A percentile compares a stretch with the other conserved stretches of the same genome.
phyloP scores from a whole-genome alignment of 1,140 invertebrate species.

The Chlorops oryzae region DNA sequence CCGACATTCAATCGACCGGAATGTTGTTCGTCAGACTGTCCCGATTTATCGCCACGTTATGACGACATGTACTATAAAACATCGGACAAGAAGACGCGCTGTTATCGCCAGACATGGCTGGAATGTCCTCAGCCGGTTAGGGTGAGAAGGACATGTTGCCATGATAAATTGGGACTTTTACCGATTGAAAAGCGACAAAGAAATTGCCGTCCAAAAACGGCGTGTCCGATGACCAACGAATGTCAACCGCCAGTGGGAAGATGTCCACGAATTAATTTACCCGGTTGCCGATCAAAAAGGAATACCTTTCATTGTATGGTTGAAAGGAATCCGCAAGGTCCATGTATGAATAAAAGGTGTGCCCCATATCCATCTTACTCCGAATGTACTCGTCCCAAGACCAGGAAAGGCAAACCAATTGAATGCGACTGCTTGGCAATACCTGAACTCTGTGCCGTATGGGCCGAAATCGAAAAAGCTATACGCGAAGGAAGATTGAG shows the following conservation, averaged over 20 bases:
- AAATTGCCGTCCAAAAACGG: not conserved
- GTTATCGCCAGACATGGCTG: constrained; percentile 42
- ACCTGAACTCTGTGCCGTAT: not conserved
- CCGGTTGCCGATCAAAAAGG: not conserved
- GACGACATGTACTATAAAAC: constrained; percentile 40
- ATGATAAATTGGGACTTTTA: constrained; percentile 11
- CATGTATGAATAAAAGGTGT: constrained; percentile 7
- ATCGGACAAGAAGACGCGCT: constrained; percentile 34
- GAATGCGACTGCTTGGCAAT: constrained; percentile 9
- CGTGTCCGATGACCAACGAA: constrained; percentile 1
- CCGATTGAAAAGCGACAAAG: constrained; percentile 13
- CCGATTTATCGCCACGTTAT: constrained; percentile 24
- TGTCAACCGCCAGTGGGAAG: not conserved
- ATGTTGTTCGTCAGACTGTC: constrained; percentile 6
- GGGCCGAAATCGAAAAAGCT: no score
- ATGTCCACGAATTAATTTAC: constrained; percentile 5
- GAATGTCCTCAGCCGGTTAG: constrained; percentile 27
- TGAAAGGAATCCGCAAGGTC: not conserved
- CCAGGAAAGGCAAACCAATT: not conserved
- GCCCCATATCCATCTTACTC: constrained; percentile 13
- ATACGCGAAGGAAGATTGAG: no score
- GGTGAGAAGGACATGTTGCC: constrained; percentile 32
- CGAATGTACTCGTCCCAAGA: constrained; percentile 7
- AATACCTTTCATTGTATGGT: constrained; percentile 3
- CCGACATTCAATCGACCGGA: constrained; percentile 5